Conservation (phyloP, 2,888 invertebrate species). For the Pheosia gnoma region DNA sequence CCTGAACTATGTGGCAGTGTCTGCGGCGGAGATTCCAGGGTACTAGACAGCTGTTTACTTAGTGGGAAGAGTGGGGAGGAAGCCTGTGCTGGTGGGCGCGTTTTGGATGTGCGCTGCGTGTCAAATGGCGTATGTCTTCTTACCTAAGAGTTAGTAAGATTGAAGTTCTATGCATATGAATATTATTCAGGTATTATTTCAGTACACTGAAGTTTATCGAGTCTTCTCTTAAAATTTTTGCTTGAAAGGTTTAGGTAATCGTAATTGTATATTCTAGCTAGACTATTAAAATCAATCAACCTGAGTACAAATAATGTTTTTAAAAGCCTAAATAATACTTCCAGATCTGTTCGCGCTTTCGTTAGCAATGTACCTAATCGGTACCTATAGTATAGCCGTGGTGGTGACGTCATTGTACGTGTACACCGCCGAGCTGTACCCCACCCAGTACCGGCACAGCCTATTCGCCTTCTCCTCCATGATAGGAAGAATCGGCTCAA, state of each 20-base stretch:
- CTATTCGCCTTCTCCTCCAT: conserved; percentile 85
- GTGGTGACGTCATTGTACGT: conserved; percentile 84
- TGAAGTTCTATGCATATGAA: background rate
- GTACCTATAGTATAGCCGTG: conserved; percentile 84
- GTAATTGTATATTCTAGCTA: too few species aligned
- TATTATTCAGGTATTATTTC: too few species aligned
- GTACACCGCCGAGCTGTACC: conserved; percentile 85
- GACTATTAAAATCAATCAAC: background rate
- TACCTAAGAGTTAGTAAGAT: conserved; percentile 69
- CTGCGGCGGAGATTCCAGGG: conserved; percentile 87
- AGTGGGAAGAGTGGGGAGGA: conserved; percentile 85
- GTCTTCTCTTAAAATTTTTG: too few species aligned
- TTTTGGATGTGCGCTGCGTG: conserved; percentile 84
- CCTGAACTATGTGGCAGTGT: conserved; percentile 85
- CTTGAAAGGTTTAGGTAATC: too few species aligned
- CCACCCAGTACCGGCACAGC: conserved; percentile 83
- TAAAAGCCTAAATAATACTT: background rate
- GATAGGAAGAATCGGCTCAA: conserved; percentile 85
- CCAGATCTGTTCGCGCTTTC: conserved; percentile 52
- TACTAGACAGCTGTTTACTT: conserved; percentile 84
- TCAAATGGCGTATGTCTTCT: conserved; percentile 82
- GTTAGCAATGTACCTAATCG: conserved; percentile 78
- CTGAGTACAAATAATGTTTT: background rate
- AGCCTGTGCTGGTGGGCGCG: conserved; percentile 81
- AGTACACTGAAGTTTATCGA: too few species aligned